Conservation (phyloP, 2,113 vertebrate genomes). For the Bos taurus region DNA sequence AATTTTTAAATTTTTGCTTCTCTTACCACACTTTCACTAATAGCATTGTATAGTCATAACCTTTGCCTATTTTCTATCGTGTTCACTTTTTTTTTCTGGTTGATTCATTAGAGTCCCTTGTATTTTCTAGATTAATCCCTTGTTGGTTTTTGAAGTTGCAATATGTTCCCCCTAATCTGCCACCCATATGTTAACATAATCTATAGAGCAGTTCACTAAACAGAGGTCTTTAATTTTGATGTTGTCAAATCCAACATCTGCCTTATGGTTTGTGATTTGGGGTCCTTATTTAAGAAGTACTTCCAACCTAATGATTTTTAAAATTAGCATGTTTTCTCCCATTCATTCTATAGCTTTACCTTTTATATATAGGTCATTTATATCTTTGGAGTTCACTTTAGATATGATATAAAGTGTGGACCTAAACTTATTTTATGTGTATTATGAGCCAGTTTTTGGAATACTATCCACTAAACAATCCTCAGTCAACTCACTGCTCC, state of each 20-base stretch:
- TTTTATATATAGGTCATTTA: background rate
- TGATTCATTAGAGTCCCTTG: background rate
- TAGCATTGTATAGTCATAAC: background rate
- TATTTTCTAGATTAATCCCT: conserved; percentile 42
- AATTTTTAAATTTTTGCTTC: background rate
- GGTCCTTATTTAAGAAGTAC: conserved; percentile 11
- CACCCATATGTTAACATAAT: conserved; percentile 32
- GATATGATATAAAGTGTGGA: background rate
- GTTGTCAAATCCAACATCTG: conserved; percentile 38
- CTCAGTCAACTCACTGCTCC: background rate
- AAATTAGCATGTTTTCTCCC: background rate
- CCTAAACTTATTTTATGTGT: background rate
- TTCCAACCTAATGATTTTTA: background rate
- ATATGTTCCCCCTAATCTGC: conserved; percentile 41
- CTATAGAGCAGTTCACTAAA: background rate
- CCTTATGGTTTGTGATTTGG: conserved; percentile 34
- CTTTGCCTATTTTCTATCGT: background rate
- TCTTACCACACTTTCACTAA: background rate
- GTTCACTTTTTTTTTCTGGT: conserved; percentile 17
- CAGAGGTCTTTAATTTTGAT: conserved; percentile 53
- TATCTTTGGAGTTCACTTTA: background rate
- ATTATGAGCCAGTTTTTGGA: background rate
- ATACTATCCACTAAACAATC: background rate
- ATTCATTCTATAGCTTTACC: background rate
- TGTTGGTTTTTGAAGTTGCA: conserved; percentile 26